Evolutionary conservation across 2,113 vertebrate genomes (phyloP).

Genomic region (Antechinus stuartii): DNA sequence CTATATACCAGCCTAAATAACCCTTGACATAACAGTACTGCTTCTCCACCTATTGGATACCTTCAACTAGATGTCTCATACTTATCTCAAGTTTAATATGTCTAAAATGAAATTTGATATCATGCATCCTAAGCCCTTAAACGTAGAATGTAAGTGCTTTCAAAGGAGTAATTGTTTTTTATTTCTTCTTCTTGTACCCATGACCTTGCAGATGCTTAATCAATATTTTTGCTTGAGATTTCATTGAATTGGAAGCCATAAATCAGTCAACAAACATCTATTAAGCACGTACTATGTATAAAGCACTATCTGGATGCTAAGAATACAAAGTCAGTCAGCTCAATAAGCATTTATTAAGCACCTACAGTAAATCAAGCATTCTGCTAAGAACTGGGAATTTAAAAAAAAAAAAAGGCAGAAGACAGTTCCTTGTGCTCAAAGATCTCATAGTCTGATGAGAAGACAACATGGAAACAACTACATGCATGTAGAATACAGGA

Average conservation of each 20-base stretch:
- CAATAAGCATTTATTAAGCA: not conserved
- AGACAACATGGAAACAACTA: not conserved
- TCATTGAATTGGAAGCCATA: not conserved
- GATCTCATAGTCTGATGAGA: not conserved
- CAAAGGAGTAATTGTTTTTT: not conserved
- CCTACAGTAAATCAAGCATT: not conserved
- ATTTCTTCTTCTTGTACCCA: not conserved
- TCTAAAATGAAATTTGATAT: not conserved
- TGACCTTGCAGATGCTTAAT: not conserved
- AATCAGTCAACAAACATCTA: not conserved
- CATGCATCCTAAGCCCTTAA: not conserved
- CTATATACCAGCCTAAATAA: not conserved
- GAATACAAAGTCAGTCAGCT: not conserved
- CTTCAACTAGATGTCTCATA: not conserved
- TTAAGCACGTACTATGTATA: not conserved
- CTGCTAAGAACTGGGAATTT: not conserved
- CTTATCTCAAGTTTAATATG: not conserved
- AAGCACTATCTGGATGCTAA: not conserved
- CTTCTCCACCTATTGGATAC: not conserved
- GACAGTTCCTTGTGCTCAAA: not conserved
- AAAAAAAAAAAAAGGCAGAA: not conserved
- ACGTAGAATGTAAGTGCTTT: not conserved
- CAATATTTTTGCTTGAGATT: not conserved
- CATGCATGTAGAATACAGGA: not conserved
- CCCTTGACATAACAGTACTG: not conserved